Evolutionary conservation across 1,140 invertebrate genomes (phyloP).

Genomic region (Theocolax elegans): DNA sequence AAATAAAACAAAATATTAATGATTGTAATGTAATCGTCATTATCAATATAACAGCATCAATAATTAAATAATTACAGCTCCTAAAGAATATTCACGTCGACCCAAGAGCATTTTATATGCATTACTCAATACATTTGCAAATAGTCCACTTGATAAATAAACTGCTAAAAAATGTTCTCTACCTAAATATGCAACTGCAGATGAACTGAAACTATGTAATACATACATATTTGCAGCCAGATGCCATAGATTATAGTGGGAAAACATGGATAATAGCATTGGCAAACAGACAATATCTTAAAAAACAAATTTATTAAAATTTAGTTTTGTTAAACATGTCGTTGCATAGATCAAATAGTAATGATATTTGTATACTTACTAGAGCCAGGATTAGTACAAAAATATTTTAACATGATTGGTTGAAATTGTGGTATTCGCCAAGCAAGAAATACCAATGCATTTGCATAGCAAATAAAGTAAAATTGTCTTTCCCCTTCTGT

Average conservation of each 20-base stretch:
- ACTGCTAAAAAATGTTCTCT: conserved; percentile 93
- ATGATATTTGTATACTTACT: conserved; percentile 67
- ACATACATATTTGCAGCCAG: conserved; percentile 96
- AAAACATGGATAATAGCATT: conserved; percentile 93
- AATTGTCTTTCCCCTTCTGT: conserved; percentile 83
- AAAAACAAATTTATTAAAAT: conserved; percentile 48
- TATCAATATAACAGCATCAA: neutral
- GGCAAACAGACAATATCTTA: conserved; percentile 81
- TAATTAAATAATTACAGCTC: conserved; percentile 77
- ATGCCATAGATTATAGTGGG: conserved; percentile 89
- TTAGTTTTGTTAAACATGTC: neutral
- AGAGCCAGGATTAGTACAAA: conserved; percentile 83
- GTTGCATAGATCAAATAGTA: too few species aligned
- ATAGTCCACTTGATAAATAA: conserved; percentile 88
- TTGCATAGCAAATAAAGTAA: conserved; percentile 81
- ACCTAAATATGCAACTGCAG: conserved; percentile 81
- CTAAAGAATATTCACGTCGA: conserved; percentile 81
- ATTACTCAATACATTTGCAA: conserved; percentile 89
- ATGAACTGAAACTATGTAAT: conserved; percentile 82
- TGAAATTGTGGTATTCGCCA: conserved; percentile 85
- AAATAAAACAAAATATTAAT: conserved; percentile 57
- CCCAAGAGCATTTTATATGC: conserved; percentile 79
- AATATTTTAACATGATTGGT: conserved; percentile 84
- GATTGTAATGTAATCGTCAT: neutral
- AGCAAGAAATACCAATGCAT: conserved; percentile 82